These are phyloP conservation scores for Frieseomelitta varia DNA, from an alignment of 1,140 invertebrate species.

Conservation along the genomic window DNA sequence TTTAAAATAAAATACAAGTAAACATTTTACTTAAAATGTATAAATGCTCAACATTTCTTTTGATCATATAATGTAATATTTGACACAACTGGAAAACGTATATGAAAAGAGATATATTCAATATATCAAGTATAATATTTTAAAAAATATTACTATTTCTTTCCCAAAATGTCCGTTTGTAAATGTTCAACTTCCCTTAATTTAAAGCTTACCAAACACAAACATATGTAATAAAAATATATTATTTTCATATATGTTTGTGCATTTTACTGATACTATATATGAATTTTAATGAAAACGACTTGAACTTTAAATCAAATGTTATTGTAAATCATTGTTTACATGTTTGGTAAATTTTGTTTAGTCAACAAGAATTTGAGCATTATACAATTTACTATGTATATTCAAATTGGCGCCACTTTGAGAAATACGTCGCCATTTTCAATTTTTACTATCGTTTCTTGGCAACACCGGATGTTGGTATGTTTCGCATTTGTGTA, in stretches of 20 bases:
- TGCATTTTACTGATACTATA: not conserved
- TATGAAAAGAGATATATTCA: not conserved
- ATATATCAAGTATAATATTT: not conserved
- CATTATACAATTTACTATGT: not conserved
- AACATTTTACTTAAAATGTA: not conserved
- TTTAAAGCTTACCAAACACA: not conserved
- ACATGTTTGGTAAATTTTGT: not conserved
- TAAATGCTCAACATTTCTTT: not conserved
- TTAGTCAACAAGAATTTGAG: not conserved
- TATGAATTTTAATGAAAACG: not conserved
- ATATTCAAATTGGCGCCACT: conserved; percentile 24
- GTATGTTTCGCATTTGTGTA: conserved; percentile 54
- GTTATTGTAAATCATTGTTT: not conserved
- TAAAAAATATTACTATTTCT: not conserved
- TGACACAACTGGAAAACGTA: not conserved
- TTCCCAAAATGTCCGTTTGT: not conserved
- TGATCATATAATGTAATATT: not conserved
- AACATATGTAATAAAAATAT: not conserved
- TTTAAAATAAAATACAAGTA: not conserved
- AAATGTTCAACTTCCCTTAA: not conserved
- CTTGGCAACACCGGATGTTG: conserved; percentile 68
- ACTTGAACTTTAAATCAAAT: not conserved
- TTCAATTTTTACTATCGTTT: conserved; percentile 39
- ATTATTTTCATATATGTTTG: not conserved
- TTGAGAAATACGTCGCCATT: conserved; percentile 2